A percentile compares a stretch with the other conserved stretches of the same genome.
These are phyloP conservation scores for Luehdorfia chinensis DNA, from an alignment of 1,140 invertebrate species.

Conservation along the genomic window DNA sequence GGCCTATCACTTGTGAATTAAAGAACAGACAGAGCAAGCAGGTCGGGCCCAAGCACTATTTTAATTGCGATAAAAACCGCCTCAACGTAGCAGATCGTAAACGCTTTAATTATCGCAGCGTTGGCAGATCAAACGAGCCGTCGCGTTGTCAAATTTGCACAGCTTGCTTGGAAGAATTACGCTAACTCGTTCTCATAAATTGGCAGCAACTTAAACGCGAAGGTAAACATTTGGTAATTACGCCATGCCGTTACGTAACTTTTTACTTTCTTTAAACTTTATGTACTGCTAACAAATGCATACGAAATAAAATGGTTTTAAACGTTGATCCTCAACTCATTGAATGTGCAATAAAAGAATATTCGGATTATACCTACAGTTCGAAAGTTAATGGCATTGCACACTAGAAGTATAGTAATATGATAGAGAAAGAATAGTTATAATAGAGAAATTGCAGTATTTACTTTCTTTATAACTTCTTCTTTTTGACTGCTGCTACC, in stretches of 20 bases:
- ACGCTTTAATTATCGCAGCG: conserved; percentile 56
- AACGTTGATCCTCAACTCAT: too few relatives aligned
- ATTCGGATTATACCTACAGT: too few relatives aligned
- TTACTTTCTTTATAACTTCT: too few relatives aligned
- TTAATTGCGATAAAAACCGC: conserved; percentile 60
- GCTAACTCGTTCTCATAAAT: conserved; percentile 5
- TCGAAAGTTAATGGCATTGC: too few relatives aligned
- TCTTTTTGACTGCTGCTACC: too few relatives aligned
- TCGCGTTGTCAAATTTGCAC: conserved; percentile 40
- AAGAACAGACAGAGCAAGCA: conserved; percentile 38
- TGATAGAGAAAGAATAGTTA: too few relatives aligned
- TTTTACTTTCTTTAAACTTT: too few relatives aligned
- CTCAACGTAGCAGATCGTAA: conserved; percentile 51
- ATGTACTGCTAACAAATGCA: too few relatives aligned
- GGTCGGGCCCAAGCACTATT: conserved; percentile 44
- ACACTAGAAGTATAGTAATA: too few relatives aligned
- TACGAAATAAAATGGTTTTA: too few relatives aligned
- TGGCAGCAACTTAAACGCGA: background rate
- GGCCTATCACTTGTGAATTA: conserved; percentile 53
- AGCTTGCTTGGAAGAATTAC: conserved; percentile 16
- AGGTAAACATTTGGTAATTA: conserved; percentile 1
- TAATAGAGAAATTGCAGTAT: too few relatives aligned
- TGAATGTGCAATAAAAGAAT: too few relatives aligned
- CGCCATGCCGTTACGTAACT: background rate
- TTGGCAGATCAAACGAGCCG: conserved; percentile 52